These are phyloP conservation scores for Criorhina ranunculi DNA, from an alignment of 2,888 invertebrate species.

Conservation along the genomic window DNA sequence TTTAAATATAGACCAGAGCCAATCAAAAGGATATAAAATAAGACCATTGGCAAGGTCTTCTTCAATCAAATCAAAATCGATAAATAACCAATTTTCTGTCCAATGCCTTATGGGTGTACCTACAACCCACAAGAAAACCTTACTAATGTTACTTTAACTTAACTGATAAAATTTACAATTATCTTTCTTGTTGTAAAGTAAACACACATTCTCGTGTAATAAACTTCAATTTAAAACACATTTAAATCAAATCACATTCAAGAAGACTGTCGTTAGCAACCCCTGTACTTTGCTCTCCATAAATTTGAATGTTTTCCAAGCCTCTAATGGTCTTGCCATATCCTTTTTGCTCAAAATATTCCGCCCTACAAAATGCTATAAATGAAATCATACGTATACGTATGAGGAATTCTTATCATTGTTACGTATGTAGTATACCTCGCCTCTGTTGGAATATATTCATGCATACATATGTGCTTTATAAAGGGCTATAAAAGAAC, in stretches of 20 bases:
- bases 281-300: conserved; percentile 42
- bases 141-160: too few relatives aligned
- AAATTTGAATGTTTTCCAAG: conserved; percentile 45
- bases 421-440: too few relatives aligned
- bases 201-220: conserved; percentile 25
- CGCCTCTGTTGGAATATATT: conserved; percentile 2
- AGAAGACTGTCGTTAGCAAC: conserved; percentile 45
- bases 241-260: conserved; percentile 64
- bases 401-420: conserved; percentile 52
- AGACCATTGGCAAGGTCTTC: too few relatives aligned
- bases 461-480: conserved; percentile 25
- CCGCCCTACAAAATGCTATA: conserved; percentile 21
- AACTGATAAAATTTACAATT: too few relatives aligned
- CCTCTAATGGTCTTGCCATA: conserved; percentile 28
- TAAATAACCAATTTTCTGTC: too few relatives aligned
- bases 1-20: too few relatives aligned
- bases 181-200: conserved; percentile 6
- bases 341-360: conserved; percentile 32
- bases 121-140: too few relatives aligned
- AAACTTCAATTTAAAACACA: conserved; percentile 61
- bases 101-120: too few relatives aligned
- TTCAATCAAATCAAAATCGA: too few relatives aligned
- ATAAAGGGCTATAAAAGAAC: conserved; percentile 36
- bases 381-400: conserved; percentile 26
- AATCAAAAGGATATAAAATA: too few relatives aligned